Conservation (phyloP, 1,140 invertebrate species). For the Drosophila guanche region DNA sequence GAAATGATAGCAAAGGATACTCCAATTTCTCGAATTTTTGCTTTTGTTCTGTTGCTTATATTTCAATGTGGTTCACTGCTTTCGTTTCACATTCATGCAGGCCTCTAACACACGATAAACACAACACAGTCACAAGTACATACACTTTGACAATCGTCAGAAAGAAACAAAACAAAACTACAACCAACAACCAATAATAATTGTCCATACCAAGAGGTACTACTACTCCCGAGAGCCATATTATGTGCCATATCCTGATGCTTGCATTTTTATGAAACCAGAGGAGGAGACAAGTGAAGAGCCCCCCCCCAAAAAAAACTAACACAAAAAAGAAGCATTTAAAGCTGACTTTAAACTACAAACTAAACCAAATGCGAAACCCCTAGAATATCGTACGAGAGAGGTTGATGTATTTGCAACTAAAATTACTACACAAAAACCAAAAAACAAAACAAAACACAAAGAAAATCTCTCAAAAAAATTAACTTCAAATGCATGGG, state of each 20-base stretch:
- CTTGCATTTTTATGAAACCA: conserved; percentile 69
- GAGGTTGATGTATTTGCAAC: conserved; percentile 13
- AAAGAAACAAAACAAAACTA: not conserved
- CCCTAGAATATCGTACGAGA: too few relatives aligned
- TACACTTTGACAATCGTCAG: conserved; percentile 69
- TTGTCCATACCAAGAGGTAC: conserved; percentile 38
- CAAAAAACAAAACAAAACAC: conserved; percentile 3
- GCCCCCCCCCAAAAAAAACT: conserved; percentile 1
- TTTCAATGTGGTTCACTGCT: too few relatives aligned
- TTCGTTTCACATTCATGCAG: too few relatives aligned
- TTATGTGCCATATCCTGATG: conserved; percentile 79
- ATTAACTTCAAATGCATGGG: conserved; percentile 33
- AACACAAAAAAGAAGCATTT: conserved; percentile 24
- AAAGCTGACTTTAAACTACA: conserved; percentile 32
- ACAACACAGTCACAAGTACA: conserved; percentile 43
- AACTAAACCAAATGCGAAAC: too few relatives aligned
- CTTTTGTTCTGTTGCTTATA: too few relatives aligned
- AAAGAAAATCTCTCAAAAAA: conserved; percentile 4
- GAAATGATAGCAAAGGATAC: too few relatives aligned
- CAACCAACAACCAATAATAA: conserved; percentile 9
- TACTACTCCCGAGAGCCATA: conserved; percentile 23
- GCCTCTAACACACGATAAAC: conserved; percentile 3
- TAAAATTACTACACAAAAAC: conserved; percentile 10
- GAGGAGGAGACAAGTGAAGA: conserved; percentile 13
- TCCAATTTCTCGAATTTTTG: too few relatives aligned